Evolutionary conservation across 2,113 vertebrate species (phyloP).

Genomic region (Pleuronectes platessa): DNA sequence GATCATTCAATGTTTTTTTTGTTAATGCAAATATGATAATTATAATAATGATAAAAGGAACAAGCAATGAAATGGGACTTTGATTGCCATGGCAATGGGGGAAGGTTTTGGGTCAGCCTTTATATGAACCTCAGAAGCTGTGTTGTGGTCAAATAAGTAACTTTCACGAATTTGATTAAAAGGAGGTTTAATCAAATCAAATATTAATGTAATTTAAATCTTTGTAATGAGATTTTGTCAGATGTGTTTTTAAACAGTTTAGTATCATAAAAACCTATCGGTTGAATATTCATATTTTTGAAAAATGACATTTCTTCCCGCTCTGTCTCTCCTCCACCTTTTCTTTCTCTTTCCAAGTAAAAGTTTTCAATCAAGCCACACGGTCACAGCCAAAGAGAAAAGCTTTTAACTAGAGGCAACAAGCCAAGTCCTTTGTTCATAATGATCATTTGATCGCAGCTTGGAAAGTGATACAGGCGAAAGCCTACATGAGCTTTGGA

Average conservation of each 20-base stretch:
- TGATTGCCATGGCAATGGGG: background rate
- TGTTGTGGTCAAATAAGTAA: slow-evolving; percentile 50
- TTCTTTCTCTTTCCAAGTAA: slow-evolving; percentile 22
- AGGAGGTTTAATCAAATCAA: slow-evolving; percentile 58
- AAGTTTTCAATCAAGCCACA: slow-evolving; percentile 63
- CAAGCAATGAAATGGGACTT: background rate
- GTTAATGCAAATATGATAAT: background rate
- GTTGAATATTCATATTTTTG: background rate
- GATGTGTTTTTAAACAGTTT: background rate
- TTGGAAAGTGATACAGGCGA: slow-evolving; percentile 76
- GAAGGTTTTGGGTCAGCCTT: background rate
- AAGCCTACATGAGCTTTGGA: slow-evolving; percentile 64
- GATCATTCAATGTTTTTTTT: background rate
- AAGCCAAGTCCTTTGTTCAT: slow-evolving; percentile 77
- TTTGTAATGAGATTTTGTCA: slow-evolving; percentile 9
- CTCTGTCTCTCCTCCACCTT: background rate
- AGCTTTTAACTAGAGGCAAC: slow-evolving; percentile 77
- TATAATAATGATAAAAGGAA: background rate
- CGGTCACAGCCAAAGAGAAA: slow-evolving; percentile 70
- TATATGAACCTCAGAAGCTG: slow-evolving; percentile 42
- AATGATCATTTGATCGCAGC: slow-evolving; percentile 77
- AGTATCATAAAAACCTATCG: too few relatives aligned
- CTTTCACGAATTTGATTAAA: slow-evolving; percentile 56
- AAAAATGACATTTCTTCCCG: background rate
- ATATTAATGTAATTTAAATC: slow-evolving; percentile 68